Evolutionary conservation across 1,140 invertebrate species (phyloP), one percentile per base, ranked within the genome.

Genomic region (Drosophila novamexicana): DNA sequence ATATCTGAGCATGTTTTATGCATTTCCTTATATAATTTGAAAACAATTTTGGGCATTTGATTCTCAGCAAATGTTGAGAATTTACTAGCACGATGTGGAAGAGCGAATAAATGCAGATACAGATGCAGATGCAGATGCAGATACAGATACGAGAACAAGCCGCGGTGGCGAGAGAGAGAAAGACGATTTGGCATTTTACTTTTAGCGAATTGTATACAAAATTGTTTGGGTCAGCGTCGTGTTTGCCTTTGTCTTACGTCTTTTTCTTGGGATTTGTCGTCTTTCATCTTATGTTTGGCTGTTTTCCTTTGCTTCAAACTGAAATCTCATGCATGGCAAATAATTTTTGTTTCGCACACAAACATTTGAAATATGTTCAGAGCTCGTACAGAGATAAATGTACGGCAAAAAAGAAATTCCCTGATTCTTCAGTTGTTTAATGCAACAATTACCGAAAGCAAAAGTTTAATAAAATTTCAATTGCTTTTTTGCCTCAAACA

Each of bases 111-210:
- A 9, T 47, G 50, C 8, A 52, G 39, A 8, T 57, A 1, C 18
- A 44, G n/a, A 22, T 22, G 22, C 22, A 22, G 22, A 22, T 18
- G 18, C 18, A 18, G 18, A 22, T 22, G 22, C 22, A 22, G 22
- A 22, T 18, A 1, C 18, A 18, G 18, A 8, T 59, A 47, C 29
- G 32, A 45, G 22, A 59, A 16, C 10, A n/a, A 8, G 36, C 9
- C 12, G 52, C 40, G 16, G 64, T 49, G 40, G 16, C 34, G 4
- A 29, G 22, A 29, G 53, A 63, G 53, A 63, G 64, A 53, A 34
- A 68, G 63, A 67, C 57, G 71, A 86, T 83, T 90, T 90, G 85
- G 86, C 85, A 90, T 85, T 90, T 81, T 81, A 90, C 80, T 90
- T 89, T 81, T 73, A 81, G 66, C 63, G 50, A 82, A 86, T 83